Evolutionary conservation across 1,140 invertebrate species (phyloP).

Genomic region (Sinonovacula constricta): DNA sequence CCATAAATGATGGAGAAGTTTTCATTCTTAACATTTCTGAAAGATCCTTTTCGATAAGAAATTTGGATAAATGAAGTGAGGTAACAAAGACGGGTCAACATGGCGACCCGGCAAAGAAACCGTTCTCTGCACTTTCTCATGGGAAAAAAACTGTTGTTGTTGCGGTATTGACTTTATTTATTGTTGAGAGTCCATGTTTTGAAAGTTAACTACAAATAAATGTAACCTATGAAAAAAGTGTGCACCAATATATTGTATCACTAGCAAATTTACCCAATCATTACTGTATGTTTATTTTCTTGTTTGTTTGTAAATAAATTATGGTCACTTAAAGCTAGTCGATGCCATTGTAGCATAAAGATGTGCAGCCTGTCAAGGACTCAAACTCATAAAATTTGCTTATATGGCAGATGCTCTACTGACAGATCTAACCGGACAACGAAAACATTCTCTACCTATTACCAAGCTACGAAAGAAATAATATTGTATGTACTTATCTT

Average conservation of each 20-base stretch:
- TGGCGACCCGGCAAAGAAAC: conserved; percentile 17
- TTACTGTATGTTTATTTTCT: no score
- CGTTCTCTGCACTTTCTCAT: background rate
- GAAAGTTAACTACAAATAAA: background rate
- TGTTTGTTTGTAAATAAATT: no score
- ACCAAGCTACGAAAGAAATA: background rate
- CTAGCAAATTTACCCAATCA: background rate
- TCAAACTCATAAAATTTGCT: background rate
- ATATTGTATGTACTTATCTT: background rate
- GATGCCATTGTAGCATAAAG: no score
- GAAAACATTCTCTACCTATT: no score
- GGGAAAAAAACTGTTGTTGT: background rate
- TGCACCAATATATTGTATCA: background rate
- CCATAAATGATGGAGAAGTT: conserved; percentile 3
- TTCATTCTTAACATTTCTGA: conserved; percentile 15
- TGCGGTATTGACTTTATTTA: background rate
- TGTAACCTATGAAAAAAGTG: background rate
- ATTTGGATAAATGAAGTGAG: conserved; percentile 6
- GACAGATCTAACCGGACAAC: no score
- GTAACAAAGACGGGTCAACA: conserved; percentile 2
- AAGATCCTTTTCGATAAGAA: background rate
- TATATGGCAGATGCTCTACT: background rate
- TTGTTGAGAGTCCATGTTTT: background rate
- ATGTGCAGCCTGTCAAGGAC: no score
- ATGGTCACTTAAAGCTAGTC: no score